phyloP scores from a whole-genome alignment of 2,888 invertebrate genomes.

The Prenolepis imparis region DNA sequence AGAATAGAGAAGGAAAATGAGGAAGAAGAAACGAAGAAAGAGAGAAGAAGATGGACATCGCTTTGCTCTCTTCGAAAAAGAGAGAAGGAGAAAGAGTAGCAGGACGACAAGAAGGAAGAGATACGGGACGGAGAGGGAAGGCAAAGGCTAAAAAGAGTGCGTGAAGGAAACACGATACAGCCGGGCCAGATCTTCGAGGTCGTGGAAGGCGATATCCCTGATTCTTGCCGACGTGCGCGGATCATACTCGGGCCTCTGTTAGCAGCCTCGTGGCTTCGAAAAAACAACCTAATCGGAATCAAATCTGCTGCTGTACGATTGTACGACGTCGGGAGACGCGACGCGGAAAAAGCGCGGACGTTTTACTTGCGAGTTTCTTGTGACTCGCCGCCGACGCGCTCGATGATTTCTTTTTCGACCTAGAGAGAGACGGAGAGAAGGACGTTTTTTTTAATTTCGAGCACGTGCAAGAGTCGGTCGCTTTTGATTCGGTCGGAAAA shows the following conservation, averaged over 20 bases:
- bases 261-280: slow-evolving; percentile 74
- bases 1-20: neutral
- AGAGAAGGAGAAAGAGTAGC: neutral
- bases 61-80: neutral
- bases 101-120: neutral
- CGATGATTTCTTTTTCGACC: neutral
- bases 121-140: slow-evolving; percentile 36
- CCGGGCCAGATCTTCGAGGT: slow-evolving; percentile 76
- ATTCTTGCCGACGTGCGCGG: slow-evolving; percentile 83
- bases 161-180: slow-evolving; percentile 81
- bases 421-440: neutral
- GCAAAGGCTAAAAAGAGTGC: slow-evolving; percentile 69
- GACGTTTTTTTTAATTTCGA: neutral
- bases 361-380: slow-evolving; percentile 21
- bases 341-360: slow-evolving; percentile 46
- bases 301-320: slow-evolving; percentile 69
- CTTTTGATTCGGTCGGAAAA: slow-evolving; percentile 5
- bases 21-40: neutral
- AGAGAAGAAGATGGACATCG: slow-evolving; percentile 38
- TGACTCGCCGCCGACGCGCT: slow-evolving; percentile 5
- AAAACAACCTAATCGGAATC: slow-evolving; percentile 80
- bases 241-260: slow-evolving; percentile 82
- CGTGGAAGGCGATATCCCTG: slow-evolving; percentile 85
- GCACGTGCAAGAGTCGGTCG: neutral
- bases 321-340: neutral